phyloP scores from a whole-genome alignment of 1,140 invertebrate genomes.

The Lucilia sericata region DNA sequence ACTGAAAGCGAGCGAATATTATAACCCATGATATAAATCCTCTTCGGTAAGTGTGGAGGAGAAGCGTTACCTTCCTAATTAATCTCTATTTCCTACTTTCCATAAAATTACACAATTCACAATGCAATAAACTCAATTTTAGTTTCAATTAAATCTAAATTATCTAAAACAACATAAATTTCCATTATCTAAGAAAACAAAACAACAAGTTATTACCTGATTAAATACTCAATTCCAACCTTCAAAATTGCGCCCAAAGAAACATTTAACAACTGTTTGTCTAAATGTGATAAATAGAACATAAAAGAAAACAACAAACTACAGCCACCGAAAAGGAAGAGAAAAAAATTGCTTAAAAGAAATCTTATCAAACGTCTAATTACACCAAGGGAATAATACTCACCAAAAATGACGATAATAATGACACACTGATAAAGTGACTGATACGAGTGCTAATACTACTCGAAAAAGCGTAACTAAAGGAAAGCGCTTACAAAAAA shows the following conservation, averaged over 20 bases:
- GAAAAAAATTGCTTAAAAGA: neutral
- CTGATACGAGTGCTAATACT: neutral
- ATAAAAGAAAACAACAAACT: constrained; percentile 8
- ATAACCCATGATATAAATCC: too few relatives aligned
- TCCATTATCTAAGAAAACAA: neutral
- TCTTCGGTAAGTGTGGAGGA: too few relatives aligned
- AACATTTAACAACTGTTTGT: constrained; percentile 14
- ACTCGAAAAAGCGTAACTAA: neutral
- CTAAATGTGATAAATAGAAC: neutral
- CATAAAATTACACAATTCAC: too few relatives aligned
- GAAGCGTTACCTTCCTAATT: too few relatives aligned
- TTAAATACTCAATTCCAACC: neutral
- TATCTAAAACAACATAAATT: neutral
- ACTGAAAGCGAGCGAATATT: too few relatives aligned
- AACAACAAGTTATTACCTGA: neutral
- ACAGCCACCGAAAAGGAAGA: neutral
- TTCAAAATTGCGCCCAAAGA: neutral
- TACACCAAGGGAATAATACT: constrained; percentile 32
- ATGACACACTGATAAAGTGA: neutral
- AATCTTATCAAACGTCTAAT: constrained; percentile 40
- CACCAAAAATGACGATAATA: constrained; percentile 13
- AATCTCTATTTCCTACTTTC: too few relatives aligned
- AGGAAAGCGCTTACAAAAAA: neutral
- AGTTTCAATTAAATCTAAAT: neutral
- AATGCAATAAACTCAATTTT: too few relatives aligned